These are phyloP conservation scores for Plutella xylostella DNA, from an alignment of 2,888 invertebrate genomes.

Conservation along the genomic window DNA sequence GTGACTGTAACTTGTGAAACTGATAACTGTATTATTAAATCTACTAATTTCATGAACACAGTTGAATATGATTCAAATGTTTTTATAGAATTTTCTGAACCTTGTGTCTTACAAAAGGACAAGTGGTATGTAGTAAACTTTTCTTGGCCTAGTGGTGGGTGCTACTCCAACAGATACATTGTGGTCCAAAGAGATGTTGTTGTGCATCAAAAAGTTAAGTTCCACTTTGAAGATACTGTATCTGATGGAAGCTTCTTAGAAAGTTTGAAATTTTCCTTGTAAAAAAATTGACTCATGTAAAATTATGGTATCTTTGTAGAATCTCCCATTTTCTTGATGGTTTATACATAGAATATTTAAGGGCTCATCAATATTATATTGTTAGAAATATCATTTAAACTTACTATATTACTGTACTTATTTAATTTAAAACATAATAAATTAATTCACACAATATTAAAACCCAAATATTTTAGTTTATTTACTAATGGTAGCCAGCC, in stretches of 20 bases:
- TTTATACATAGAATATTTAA: no score
- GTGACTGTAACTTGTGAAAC: constrained; percentile 43
- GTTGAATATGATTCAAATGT: constrained; percentile 55
- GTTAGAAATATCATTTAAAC: no score
- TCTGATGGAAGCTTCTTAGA: constrained; percentile 50
- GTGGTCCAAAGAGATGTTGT: constrained; percentile 46
- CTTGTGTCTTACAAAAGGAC: constrained; percentile 51
- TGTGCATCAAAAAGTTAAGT: constrained; percentile 40
- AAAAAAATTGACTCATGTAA: no score
- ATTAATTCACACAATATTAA: no score
- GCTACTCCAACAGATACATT: constrained; percentile 42
- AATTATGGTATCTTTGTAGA: no score
- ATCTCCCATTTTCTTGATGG: no score
- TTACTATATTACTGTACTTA: no score
- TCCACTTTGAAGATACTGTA: constrained; percentile 55
- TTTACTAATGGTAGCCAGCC: no score
- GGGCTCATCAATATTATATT: no score
- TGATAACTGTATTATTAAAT: constrained; percentile 41
- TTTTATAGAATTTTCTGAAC: constrained; percentile 47
- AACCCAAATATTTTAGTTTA: no score
- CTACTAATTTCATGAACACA: constrained; percentile 42
- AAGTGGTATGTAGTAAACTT: constrained; percentile 56
- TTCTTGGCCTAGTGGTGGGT: constrained; percentile 43
- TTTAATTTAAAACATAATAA: no score
- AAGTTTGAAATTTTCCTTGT: constrained; percentile 56